Conservation (phyloP, 1,140 invertebrate species). For the Galleria mellonella region DNA sequence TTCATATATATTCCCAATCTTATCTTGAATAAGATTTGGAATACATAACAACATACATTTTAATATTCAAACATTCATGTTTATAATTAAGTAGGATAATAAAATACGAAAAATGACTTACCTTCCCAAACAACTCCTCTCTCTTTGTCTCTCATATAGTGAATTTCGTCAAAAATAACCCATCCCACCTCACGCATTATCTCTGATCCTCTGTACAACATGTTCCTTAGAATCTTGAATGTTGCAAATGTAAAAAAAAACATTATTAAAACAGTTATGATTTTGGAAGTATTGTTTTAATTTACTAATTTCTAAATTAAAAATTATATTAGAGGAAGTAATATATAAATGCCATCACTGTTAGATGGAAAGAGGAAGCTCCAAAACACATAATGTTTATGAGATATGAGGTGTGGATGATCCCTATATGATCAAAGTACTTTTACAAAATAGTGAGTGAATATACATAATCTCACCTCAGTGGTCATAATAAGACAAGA, state of each 20-base stretch:
- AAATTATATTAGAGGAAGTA: too few relatives aligned
- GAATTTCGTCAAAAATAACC: slow-evolving; percentile 99
- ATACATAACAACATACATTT: too few relatives aligned
- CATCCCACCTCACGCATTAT: slow-evolving; percentile 99
- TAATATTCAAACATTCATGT: too few relatives aligned
- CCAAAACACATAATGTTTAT: too few relatives aligned
- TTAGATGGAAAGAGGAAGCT: too few relatives aligned
- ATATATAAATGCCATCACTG: too few relatives aligned
- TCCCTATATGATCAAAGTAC: too few relatives aligned
- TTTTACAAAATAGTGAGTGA: background rate
- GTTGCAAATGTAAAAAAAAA: slow-evolving; percentile 17
- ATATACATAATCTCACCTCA: slow-evolving; percentile 80
- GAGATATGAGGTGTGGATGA: too few relatives aligned
- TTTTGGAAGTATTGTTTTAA: slow-evolving; percentile 6
- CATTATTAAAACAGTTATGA: too few relatives aligned
- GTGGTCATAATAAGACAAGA: slow-evolving; percentile 99
- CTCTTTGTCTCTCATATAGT: slow-evolving; percentile 99
- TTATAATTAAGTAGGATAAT: too few relatives aligned
- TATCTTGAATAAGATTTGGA: too few relatives aligned
- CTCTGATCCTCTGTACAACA: slow-evolving; percentile 99
- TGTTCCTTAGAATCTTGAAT: slow-evolving; percentile 93
- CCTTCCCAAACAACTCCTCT: slow-evolving; percentile 97
- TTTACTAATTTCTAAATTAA: background rate
- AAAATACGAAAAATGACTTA: slow-evolving; percentile 19
- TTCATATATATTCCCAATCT: too few relatives aligned